phyloP scores from a whole-genome alignment of 2,888 invertebrate species.

The Epinotia brunnichana region DNA sequence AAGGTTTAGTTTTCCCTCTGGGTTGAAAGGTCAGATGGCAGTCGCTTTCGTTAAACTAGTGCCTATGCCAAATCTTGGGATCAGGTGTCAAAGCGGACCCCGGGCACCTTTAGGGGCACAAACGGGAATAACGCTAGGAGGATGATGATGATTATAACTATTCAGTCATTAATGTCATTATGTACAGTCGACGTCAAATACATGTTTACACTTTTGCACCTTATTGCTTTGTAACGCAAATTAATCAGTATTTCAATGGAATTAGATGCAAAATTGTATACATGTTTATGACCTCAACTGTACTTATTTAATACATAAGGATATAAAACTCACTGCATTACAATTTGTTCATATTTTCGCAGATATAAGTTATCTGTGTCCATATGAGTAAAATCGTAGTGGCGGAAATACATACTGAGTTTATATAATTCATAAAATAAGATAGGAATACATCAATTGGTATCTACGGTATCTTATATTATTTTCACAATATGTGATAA shows the following conservation, averaged over 20 bases:
- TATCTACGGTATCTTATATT: not conserved
- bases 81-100: too few species aligned
- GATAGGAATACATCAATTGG: not conserved
- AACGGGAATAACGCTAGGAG: too few species aligned
- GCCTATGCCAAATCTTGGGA: too few species aligned
- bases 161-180: not conserved
- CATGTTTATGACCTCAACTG: constrained; percentile 1
- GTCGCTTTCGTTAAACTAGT: too few species aligned
- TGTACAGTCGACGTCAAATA: constrained; percentile 3
- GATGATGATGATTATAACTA: too few species aligned
- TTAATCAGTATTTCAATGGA: not conserved
- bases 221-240: not conserved
- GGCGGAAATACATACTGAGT: too few species aligned
- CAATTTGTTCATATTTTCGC: not conserved
- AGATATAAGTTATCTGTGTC: not conserved
- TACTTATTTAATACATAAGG: not conserved
- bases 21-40: too few species aligned
- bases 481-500: not conserved
- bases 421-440: not conserved
- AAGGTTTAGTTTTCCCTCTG: too few species aligned
- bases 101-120: too few species aligned
- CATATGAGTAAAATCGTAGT: too few species aligned
- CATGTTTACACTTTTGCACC: constrained; percentile 6
- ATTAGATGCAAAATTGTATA: constrained; percentile 7
- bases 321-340: not conserved